Percentiles rank a stretch among this genome's conserved stretches.
Conservation (phyloP, 2,113 vertebrate genomes). For the Antigone vipio region DNA sequence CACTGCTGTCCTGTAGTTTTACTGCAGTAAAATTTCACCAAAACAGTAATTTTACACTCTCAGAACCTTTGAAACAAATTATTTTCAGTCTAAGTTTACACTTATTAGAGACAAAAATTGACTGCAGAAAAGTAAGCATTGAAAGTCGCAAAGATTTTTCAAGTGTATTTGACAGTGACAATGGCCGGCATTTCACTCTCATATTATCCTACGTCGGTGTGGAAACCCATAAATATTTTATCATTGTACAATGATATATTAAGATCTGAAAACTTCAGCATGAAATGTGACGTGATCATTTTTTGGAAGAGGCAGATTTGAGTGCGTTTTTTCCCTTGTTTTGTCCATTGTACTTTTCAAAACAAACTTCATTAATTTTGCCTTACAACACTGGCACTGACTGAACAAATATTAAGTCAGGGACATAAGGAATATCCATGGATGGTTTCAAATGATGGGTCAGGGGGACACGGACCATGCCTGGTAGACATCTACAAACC, state of each 20-base stretch:
- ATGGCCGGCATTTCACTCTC: not conserved
- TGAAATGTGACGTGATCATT: not conserved
- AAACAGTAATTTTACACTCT: not conserved
- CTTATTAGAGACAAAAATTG: not conserved
- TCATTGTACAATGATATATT: not conserved
- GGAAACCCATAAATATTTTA: not conserved
- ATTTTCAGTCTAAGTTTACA: not conserved
- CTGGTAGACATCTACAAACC: not conserved
- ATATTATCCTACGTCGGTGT: rapidly evolving
- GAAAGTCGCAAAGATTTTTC: not conserved
- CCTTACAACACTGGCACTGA: not conserved
- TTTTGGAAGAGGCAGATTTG: not conserved
- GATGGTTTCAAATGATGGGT: not conserved
- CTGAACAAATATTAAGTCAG: not conserved
- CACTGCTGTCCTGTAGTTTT: not conserved
- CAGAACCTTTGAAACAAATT: not conserved
- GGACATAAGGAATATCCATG: not conserved
- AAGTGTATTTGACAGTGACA: not conserved
- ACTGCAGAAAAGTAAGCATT: not conserved
- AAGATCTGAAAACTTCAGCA: not conserved
- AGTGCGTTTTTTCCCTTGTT: not conserved
- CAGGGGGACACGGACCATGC: not conserved
- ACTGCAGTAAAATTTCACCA: not conserved
- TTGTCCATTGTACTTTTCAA: not conserved
- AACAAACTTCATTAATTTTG: not conserved